Evolutionary conservation across 2,797 vertebrate genomes (phyloP), one percentile per base, ranked within the genome.

Genomic region (Muraenolepis orangiensis): DNA sequence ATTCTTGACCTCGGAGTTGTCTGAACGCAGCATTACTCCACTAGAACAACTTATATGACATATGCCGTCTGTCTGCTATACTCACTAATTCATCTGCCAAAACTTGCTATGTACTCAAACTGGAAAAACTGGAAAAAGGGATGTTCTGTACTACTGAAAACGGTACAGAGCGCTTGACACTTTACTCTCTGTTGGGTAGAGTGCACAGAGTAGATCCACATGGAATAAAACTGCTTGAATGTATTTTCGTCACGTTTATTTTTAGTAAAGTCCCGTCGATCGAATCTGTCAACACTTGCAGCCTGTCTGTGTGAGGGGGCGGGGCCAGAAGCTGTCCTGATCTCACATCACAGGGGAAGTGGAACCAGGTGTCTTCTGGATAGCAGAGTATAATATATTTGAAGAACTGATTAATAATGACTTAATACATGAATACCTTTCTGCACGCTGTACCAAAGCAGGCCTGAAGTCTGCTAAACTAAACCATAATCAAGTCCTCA

Each of bases 61-160:
- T n/a, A n/a, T n/a, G n/a, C n/a, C n/a, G n/a, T n/a, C n/a, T n/a
- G n/a, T n/a, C n/a, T n/a, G n/a, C n/a, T n/a, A n/a, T n/a, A n/a
- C n/a, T n/a, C 16, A 23, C 4, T 87, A 61, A 66, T 84, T 89
- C 89, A 83, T 89, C 85, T 87, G 89, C 89, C 89, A 91, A 89
- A 81, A 4, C 70, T 82, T 85, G 76, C 74, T 84, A 84, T 81
- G 79, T 85, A 29, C 82, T 79, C 72, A 64, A 67, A n/a, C n/a
- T n/a, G n/a, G n/a, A n/a, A n/a, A n/a, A 73, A 77, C 18, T 70
- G 42, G 70, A 61, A 74, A 12, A 31, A 28, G 69, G 18, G 16
- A 67, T 30, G 20, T 34, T 42, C 51, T 16, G 42, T 66, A 18
- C 14, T 66, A 28, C 57, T 73, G 61, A 67, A 67, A 66, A 73